Evolutionary conservation across 2,797 vertebrate species (phyloP), one percentile per base, ranked within the genome.

Genomic region (Falco biarmicus): DNA sequence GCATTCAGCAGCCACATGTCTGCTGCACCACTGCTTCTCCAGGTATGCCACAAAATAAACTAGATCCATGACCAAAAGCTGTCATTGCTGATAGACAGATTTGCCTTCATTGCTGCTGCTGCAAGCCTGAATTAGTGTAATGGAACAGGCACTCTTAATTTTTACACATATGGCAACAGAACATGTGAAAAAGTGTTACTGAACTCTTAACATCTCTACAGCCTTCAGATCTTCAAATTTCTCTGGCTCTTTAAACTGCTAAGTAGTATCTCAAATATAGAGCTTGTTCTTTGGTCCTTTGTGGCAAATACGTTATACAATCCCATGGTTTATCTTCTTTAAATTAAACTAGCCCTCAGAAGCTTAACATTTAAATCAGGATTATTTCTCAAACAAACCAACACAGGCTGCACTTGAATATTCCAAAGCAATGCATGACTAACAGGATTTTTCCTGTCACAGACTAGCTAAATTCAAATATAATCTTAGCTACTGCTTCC

Each of bases 351-450:
- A 91, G 81, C 39, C 53, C 48, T 87, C 89, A 95, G 82, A 85
- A 96, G 95, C 88, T 97, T 97, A 95, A 96, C 37, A 53, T 96
- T 97, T 85, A 94, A 75, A 91, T 94, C 93, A 89, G 90, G 89
- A 93, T 54, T 96, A 93, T 63, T 95, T 84, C 90, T 86, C 68
- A 86, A 87, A n/a, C 37, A 78, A 93, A 90, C 77, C 74, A 96
- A 56, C 68, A 86, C 79, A 82, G 73, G n/a, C 88, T 95, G 77
- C 71, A 87, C 90, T 94, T 83, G 60, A 95, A 95, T 96, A 95
- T 65, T 93, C 66, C 71, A 94, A 93, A 97, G 97, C 95, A 97
- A 78, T 94, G 95, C 71, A 61, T 71, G 65, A 65, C 79, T 95
- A 97, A 96, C 10, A 5, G 87, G 84, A 97, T 73, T 47, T 90